Conservation (phyloP, 1,140 invertebrate species). For the Agrypnia vestita region DNA sequence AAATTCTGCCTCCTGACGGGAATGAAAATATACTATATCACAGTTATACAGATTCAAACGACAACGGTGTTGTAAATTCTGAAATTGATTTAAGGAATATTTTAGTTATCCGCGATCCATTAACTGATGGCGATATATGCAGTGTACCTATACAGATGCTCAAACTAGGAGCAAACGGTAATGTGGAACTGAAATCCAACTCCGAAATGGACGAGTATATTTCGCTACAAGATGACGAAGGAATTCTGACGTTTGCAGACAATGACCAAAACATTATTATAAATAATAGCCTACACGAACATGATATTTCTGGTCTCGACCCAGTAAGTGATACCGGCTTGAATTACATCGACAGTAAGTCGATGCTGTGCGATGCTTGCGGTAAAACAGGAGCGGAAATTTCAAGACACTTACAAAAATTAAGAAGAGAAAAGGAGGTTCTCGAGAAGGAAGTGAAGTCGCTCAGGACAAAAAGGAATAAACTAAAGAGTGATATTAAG, state of each 20-base stretch:
- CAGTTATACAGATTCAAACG: not conserved
- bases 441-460: constrained; percentile 31
- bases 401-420: constrained; percentile 1
- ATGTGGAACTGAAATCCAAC: constrained; percentile 27
- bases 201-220: constrained; percentile 31
- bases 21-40: constrained; percentile 49
- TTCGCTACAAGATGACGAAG: constrained; percentile 26
- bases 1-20: constrained; percentile 35
- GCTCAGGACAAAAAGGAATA: constrained; percentile 25
- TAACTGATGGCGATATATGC: constrained; percentile 32
- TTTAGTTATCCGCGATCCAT: constrained; percentile 29
- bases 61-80: constrained; percentile 14
- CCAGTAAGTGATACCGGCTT: constrained; percentile 3
- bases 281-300: not conserved
- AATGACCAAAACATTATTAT: constrained; percentile 28
- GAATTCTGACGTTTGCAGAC: constrained; percentile 36
- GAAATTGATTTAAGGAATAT: constrained; percentile 44
- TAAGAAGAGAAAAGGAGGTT: constrained; percentile 29
- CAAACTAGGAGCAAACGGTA: constrained; percentile 29
- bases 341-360: not conserved
- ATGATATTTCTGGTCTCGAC: not conserved
- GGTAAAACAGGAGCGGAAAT: constrained; percentile 25
- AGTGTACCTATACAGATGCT: constrained; percentile 50
- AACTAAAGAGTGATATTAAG: constrained; percentile 39
- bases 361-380: constrained; percentile 25